Percentiles rank a stretch among this genome's conserved stretches.
Conservation (phyloP, 1,140 invertebrate genomes). For the Drosophila yakuba region DNA sequence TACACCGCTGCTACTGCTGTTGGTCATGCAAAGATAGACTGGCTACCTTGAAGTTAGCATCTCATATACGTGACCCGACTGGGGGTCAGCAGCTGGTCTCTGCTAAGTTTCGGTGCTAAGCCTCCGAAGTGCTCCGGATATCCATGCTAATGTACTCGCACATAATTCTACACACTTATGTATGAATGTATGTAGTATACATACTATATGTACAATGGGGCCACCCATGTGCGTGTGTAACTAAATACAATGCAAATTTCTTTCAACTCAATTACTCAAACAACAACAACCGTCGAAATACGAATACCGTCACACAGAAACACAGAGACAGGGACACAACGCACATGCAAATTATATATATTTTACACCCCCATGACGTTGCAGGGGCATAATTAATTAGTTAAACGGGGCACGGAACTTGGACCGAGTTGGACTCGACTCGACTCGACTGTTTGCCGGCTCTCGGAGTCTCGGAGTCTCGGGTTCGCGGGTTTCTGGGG, state of each 20-base stretch:
- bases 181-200: no score
- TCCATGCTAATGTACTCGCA: constrained; percentile 36
- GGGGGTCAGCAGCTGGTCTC: constrained; percentile 13
- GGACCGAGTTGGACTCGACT: constrained; percentile 15
- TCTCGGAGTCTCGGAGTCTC: constrained; percentile 1
- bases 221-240: constrained; percentile 71
- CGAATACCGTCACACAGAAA: constrained; percentile 40
- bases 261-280: constrained; percentile 71
- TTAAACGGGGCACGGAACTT: constrained; percentile 59
- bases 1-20: no score
- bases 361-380: constrained; percentile 79
- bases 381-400: constrained; percentile 82
- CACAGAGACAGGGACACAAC: not conserved
- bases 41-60: no score
- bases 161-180: no score
- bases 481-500: no score
- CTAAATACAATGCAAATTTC: constrained; percentile 82
- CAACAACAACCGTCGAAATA: constrained; percentile 50
- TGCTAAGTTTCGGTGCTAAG: not conserved
- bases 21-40: no score
- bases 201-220: not conserved
- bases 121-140: constrained; percentile 11
- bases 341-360: constrained; percentile 54
- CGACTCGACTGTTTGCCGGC: constrained; percentile 8
- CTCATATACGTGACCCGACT: not conserved